phyloP scores from a whole-genome alignment of 1,140 invertebrate genomes.

The Dreissena rostriformis region DNA sequence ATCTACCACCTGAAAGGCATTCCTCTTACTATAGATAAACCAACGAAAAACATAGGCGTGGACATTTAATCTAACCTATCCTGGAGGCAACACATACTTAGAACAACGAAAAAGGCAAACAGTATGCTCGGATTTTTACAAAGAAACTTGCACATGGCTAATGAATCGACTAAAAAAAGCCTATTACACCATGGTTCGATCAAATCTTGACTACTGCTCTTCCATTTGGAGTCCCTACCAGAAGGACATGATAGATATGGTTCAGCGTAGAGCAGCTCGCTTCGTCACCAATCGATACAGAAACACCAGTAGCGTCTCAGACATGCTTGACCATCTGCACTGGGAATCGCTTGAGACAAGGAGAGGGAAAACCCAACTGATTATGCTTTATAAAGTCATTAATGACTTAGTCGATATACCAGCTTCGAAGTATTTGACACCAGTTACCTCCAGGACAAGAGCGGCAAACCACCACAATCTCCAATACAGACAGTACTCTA shows the following conservation, averaged over 20 bases:
- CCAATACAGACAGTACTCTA: too few relatives aligned
- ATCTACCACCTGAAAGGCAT: conserved; percentile 7
- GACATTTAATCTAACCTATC: background rate
- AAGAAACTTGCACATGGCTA: background rate
- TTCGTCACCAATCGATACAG: conserved; percentile 38
- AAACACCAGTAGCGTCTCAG: conserved; percentile 39
- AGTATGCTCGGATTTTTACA: conserved; percentile 13
- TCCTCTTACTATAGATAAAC: background rate
- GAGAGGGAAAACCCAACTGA: conserved; percentile 1
- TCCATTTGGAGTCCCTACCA: conserved; percentile 14
- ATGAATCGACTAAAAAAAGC: background rate
- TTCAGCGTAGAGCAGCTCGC: conserved; percentile 61
- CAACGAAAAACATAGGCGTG: conserved; percentile 11
- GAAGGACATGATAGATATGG: conserved; percentile 31
- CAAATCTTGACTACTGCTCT: conserved; percentile 12
- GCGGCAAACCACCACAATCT: too few relatives aligned
- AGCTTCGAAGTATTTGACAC: background rate
- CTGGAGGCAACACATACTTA: conserved; percentile 87
- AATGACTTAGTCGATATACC: background rate
- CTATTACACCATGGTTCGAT: background rate
- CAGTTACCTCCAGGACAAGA: too few relatives aligned
- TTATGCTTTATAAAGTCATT: conserved; percentile 18
- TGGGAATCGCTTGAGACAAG: conserved; percentile 6
- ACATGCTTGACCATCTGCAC: conserved; percentile 46
- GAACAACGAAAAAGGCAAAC: conserved; percentile 34